Evolutionary conservation across 2,888 invertebrate genomes (phyloP).

Genomic region (Andricus curvator): DNA sequence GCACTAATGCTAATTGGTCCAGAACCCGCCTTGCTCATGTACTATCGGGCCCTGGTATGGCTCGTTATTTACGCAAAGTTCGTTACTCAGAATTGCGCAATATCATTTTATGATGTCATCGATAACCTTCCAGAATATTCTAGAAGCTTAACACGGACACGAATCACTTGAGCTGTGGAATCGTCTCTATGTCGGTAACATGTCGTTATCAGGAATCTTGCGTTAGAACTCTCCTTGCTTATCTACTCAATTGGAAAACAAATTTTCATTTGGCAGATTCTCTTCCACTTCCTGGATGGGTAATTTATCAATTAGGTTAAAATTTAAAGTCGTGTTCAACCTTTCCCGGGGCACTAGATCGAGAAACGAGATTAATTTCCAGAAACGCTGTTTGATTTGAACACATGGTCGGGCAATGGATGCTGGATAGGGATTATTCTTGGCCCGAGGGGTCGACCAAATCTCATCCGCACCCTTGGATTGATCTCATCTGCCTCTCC

Average conservation of each 20-base stretch:
- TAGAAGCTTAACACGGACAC: too few species aligned
- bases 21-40: too few species aligned
- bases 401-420: constrained; percentile 23
- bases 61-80: too few species aligned
- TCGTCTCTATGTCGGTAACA: too few species aligned
- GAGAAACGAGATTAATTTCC: constrained; percentile 15
- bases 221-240: too few species aligned
- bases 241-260: background rate
- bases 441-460: constrained; percentile 20
- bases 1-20: too few species aligned
- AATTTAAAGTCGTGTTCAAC: background rate
- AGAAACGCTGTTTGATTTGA: constrained; percentile 23
- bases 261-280: background rate
- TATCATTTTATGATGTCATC: too few species aligned
- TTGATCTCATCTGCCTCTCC: constrained; percentile 35
- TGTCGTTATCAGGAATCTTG: too few species aligned
- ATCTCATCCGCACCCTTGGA: constrained; percentile 21
- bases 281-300: background rate
- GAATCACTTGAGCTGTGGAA: too few species aligned
- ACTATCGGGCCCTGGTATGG: too few species aligned
- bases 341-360: background rate
- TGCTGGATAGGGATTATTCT: constrained; percentile 21
- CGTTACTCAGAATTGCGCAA: too few species aligned
- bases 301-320: background rate
- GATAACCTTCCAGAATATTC: too few species aligned